Conservation (phyloP, 2,888 invertebrate species). For the Lacanobia oleracea region DNA sequence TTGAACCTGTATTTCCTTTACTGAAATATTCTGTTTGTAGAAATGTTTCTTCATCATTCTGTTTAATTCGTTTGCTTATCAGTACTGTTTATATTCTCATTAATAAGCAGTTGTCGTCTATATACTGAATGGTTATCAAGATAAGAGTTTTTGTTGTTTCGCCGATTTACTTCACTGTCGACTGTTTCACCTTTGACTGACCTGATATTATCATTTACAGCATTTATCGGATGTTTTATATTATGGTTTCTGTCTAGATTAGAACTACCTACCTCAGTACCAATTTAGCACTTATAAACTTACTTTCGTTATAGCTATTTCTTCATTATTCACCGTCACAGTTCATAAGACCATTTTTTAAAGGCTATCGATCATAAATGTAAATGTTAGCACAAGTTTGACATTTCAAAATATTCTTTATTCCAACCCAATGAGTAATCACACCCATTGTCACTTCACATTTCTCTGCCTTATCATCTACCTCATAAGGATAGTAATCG, state of each 20-base stretch:
- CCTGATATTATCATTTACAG: constrained; percentile 13
- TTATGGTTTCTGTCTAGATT: neutral
- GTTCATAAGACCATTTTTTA: constrained; percentile 10
- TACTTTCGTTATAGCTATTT: constrained; percentile 11
- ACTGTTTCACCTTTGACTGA: constrained; percentile 31
- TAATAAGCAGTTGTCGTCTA: neutral
- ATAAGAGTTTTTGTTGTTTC: constrained; percentile 17
- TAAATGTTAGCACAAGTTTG: constrained; percentile 55
- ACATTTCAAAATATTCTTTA: constrained; percentile 54
- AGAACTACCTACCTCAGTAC: neutral
- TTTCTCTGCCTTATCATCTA: constrained; percentile 20
- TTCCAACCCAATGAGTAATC: constrained; percentile 24
- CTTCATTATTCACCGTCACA: neutral
- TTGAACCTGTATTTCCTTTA: constrained; percentile 1
- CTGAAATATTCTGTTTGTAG: neutral
- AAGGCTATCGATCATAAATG: constrained; percentile 44
- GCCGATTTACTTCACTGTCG: constrained; percentile 12
- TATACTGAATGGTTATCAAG: constrained; percentile 3
- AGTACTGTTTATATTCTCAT: constrained; percentile 5
- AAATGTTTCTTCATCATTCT: neutral
- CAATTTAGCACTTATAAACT: neutral
- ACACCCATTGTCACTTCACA: constrained; percentile 10
- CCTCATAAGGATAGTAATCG: constrained; percentile 40
- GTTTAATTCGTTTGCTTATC: neutral
- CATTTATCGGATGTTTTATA: neutral